A percentile compares a stretch with the other conserved stretches of the same genome.
Conservation (phyloP, 2,797 vertebrate species). For the Onychomys arenicola region DNA sequence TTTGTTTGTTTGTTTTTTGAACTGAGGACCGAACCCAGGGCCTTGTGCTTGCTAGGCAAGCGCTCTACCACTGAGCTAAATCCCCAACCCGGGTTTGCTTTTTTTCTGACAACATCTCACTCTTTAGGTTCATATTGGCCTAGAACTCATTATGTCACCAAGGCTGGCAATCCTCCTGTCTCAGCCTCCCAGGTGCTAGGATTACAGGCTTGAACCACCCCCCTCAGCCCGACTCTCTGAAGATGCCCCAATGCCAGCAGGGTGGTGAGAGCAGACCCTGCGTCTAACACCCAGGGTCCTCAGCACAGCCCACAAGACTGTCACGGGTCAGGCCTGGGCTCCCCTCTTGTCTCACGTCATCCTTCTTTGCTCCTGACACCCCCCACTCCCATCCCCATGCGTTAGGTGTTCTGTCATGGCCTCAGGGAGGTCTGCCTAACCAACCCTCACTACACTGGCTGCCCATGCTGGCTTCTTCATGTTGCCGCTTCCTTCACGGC, state of each 20-base stretch:
- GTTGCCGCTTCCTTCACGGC: rapidly evolving
- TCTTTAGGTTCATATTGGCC: neutral
- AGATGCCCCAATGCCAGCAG: neutral
- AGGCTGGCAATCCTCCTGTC: neutral
- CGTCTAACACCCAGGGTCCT: neutral
- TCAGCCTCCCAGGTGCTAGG: neutral
- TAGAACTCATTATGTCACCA: neutral
- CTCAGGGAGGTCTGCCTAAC: neutral
- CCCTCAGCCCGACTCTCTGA: neutral
- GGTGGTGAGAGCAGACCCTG: neutral
- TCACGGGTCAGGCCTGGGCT: neutral
- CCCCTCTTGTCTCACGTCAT: rapidly evolving
- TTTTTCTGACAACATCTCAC: neutral
- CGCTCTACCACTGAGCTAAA: no score
- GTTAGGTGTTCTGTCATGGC: neutral
- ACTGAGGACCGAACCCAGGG: no score
- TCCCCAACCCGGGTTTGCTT: neutral
- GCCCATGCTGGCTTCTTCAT: neutral
- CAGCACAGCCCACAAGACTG: neutral
- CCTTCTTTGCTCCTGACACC: neutral
- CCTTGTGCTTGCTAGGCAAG: no score
- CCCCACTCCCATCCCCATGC: neutral
- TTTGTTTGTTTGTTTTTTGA: no score
- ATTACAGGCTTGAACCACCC: neutral
- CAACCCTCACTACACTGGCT: neutral